Percentiles rank a stretch among this genome's conserved stretches.
phyloP scores from a whole-genome alignment of 1,140 invertebrate genomes.

The Eupeodes corollae region DNA sequence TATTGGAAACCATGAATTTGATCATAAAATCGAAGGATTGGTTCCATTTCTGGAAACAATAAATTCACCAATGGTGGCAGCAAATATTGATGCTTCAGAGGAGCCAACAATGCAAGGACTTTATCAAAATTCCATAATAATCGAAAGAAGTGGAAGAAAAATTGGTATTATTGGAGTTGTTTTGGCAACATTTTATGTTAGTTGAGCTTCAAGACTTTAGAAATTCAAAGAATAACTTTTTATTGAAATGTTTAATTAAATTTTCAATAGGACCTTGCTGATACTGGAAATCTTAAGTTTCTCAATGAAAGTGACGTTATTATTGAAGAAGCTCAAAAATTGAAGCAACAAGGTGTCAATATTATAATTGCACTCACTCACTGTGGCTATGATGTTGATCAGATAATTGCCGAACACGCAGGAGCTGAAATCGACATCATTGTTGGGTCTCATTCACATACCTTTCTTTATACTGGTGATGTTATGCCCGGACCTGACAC shows the following conservation, averaged over 20 bases:
- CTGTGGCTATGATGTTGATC: slow-evolving; percentile 58
- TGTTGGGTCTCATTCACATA: slow-evolving; percentile 81
- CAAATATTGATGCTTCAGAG: slow-evolving; percentile 61
- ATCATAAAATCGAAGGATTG: slow-evolving; percentile 60
- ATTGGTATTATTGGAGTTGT: slow-evolving; percentile 78
- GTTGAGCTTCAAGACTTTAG: slow-evolving; percentile 13
- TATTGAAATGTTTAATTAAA: not conserved
- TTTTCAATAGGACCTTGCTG: slow-evolving; percentile 42
- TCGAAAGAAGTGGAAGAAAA: slow-evolving; percentile 46
- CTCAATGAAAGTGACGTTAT: slow-evolving; percentile 55
- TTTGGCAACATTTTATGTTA: slow-evolving; percentile 53
- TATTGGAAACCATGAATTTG: slow-evolving; percentile 84
- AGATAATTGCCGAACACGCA: slow-evolving; percentile 51
- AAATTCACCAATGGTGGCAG: slow-evolving; percentile 54
- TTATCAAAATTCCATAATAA: slow-evolving; percentile 48
- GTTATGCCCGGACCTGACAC: slow-evolving; percentile 44
- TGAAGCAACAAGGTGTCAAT: slow-evolving; percentile 51
- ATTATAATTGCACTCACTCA: slow-evolving; percentile 74
- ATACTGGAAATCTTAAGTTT: slow-evolving; percentile 50
- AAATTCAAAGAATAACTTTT: not conserved
- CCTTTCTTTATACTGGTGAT: slow-evolving; percentile 53
- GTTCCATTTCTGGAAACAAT: slow-evolving; percentile 58
- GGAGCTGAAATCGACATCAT: slow-evolving; percentile 62
- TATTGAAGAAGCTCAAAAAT: slow-evolving; percentile 47
- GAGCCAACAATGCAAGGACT: slow-evolving; percentile 55